Conservation (phyloP, 1,140 invertebrate genomes). For the Drosophila asahinai region DNA sequence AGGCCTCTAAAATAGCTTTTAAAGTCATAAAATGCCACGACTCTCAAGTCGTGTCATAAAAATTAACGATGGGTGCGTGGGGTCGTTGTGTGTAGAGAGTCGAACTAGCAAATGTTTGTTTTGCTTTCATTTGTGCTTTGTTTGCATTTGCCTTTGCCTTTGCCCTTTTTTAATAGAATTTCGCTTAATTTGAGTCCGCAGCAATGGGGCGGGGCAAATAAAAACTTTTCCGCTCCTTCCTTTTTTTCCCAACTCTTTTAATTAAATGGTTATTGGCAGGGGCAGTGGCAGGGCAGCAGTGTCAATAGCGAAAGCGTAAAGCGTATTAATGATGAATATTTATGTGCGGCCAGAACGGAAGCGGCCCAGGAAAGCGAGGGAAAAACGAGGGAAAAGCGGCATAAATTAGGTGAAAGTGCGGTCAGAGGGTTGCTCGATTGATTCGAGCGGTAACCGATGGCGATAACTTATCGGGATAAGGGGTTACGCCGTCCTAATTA, state of each 20-base stretch:
- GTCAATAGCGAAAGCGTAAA: conserved; percentile 80
- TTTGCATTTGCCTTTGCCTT: conserved; percentile 52
- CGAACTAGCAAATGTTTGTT: conserved; percentile 58
- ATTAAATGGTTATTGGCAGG: conserved; percentile 79
- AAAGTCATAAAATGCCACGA: conserved; percentile 82
- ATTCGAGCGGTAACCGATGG: conserved; percentile 38
- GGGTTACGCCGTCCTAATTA: conserved; percentile 63
- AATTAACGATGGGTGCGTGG: conserved; percentile 80
- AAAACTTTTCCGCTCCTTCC: conserved; percentile 55
- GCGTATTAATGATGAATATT: conserved; percentile 83
- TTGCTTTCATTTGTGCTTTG: conserved; percentile 70
- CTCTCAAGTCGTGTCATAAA: conserved; percentile 73
- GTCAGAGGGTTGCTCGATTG: conserved; percentile 54
- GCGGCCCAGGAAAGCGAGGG: conserved; percentile 22
- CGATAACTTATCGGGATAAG: conserved; percentile 35
- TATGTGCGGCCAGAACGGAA: conserved; percentile 76
- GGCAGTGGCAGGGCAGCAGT: conserved; percentile 28
- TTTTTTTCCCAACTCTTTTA: conserved; percentile 76
- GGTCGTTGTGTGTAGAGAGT: conserved; percentile 35
- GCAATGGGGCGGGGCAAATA: conserved; percentile 33
- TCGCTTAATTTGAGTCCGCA: conserved; percentile 76
- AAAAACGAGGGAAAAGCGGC: conserved; percentile 50
- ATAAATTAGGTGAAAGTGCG: conserved; percentile 79
- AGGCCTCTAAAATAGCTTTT: conserved; percentile 83
- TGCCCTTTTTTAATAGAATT: conserved; percentile 78